Evolutionary conservation across 2,797 vertebrate species (phyloP).

Genomic region (Acrocephalus scirpaceus): DNA sequence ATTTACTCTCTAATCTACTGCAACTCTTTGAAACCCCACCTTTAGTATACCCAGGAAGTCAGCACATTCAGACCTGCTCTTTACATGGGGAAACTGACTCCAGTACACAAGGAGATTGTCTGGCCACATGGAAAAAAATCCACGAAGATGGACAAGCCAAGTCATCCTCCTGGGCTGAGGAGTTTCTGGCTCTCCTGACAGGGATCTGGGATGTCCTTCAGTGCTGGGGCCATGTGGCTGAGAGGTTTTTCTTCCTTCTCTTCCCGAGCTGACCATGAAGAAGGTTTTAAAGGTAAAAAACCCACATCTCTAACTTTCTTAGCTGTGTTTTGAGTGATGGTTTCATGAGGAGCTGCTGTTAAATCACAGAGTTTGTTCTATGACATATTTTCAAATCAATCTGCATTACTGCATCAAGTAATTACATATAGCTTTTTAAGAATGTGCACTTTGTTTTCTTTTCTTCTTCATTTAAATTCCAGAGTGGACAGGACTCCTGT

Average conservation of each 20-base stretch:
- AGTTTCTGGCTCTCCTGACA: not conserved
- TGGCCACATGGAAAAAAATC: not conserved
- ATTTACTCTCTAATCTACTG: fast-evolving
- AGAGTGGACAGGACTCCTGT: not conserved
- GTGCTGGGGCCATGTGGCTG: not conserved
- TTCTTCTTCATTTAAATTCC: slow-evolving; percentile 56
- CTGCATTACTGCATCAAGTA: not conserved
- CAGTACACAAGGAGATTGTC: too few relatives aligned
- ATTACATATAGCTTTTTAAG: not conserved
- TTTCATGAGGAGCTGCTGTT: not conserved
- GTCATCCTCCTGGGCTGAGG: not conserved
- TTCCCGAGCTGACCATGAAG: not conserved
- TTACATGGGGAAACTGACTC: not conserved
- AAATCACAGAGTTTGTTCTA: not conserved
- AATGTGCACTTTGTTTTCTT: slow-evolving; percentile 44
- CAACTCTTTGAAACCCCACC: not conserved
- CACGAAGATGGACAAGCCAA: not conserved
- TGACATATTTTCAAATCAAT: not conserved
- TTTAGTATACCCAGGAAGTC: not conserved
- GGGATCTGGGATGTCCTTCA: not conserved
- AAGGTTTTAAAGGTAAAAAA: not conserved
- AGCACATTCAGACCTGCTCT: not conserved
- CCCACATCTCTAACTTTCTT: not conserved
- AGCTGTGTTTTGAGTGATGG: not conserved
- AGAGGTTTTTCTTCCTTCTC: not conserved